Evolutionary conservation across 1,140 invertebrate species (phyloP).

Genomic region (Dufourea novaeangliae): DNA sequence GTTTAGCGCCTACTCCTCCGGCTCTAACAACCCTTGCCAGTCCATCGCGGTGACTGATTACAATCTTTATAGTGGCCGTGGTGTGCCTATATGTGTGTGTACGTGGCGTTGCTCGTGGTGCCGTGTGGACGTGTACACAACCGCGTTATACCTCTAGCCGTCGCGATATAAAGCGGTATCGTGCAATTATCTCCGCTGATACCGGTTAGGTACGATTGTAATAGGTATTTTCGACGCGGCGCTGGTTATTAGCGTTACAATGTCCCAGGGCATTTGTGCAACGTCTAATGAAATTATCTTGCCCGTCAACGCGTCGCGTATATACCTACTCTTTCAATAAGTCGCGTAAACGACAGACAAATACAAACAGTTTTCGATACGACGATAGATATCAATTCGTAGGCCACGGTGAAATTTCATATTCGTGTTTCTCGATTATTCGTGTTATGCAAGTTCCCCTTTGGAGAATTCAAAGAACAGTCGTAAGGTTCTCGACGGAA

Average conservation of each 20-base stretch:
- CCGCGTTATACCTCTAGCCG: neutral
- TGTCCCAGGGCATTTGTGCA: neutral
- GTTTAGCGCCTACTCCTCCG: constrained; percentile 55
- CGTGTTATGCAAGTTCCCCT: no score
- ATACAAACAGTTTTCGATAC: no score
- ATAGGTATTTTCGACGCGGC: constrained; percentile 11
- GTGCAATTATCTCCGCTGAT: constrained; percentile 33
- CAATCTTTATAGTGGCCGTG: constrained; percentile 34
- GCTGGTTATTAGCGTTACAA: neutral
- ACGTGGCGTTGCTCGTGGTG: neutral
- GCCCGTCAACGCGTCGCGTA: no score
- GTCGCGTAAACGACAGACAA: no score
- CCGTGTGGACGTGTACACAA: neutral
- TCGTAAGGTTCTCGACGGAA: neutral
- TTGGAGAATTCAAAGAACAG: no score
- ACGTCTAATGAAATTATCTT: neutral
- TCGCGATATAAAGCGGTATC: constrained; percentile 20
- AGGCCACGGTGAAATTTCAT: no score
- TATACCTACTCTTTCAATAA: no score
- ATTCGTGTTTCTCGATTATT: no score
- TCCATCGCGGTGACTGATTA: constrained; percentile 50
- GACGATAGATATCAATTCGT: no score
- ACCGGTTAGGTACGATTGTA: neutral
- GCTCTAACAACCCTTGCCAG: constrained; percentile 49
- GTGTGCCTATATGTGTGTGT: neutral